A percentile compares a stretch with the other conserved stretches of the same genome.
phyloP scores from a whole-genome alignment of 2,888 invertebrate genomes.

The Koerneria pararmatus region DNA sequence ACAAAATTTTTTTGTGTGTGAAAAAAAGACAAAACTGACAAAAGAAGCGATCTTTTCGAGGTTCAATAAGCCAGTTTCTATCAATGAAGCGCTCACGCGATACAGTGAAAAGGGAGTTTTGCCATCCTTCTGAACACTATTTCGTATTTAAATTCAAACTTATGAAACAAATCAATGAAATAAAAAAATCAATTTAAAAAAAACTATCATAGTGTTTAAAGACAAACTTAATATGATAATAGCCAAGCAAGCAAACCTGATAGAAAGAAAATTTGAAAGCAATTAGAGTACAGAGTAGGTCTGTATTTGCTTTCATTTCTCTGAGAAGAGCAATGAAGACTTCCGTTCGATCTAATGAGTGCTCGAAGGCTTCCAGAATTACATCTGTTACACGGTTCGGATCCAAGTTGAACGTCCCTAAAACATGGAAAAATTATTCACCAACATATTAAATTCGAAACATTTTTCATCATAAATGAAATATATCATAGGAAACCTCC shows the following conservation, averaged over 20 bases:
- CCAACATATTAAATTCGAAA: no score
- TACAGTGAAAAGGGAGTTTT: constrained; percentile 70
- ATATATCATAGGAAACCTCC: no score
- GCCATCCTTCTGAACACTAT: constrained; percentile 27
- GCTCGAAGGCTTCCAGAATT: constrained; percentile 90
- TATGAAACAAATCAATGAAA: no score
- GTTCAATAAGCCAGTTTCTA: constrained; percentile 80
- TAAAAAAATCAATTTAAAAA: not conserved
- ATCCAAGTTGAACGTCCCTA: constrained; percentile 96
- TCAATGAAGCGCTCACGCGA: constrained; percentile 80
- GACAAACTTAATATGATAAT: no score
- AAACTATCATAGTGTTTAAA: no score
- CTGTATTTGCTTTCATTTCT: constrained; percentile 81
- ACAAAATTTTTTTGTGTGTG: not conserved
- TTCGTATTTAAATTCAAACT: not conserved
- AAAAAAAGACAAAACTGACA: constrained; percentile 67
- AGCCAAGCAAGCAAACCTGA: constrained; percentile 43
- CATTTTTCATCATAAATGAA: no score
- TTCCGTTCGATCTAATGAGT: constrained; percentile 62
- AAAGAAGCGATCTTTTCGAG: constrained; percentile 85
- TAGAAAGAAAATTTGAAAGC: constrained; percentile 81
- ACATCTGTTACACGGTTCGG: constrained; percentile 82
- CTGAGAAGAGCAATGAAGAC: constrained; percentile 78
- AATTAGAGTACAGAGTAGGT: constrained; percentile 67
- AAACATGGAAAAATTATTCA: no score